Base-by-base conservation (phyloP, 2,888 invertebrate species). In the Lochmaea crataegi region DNA sequence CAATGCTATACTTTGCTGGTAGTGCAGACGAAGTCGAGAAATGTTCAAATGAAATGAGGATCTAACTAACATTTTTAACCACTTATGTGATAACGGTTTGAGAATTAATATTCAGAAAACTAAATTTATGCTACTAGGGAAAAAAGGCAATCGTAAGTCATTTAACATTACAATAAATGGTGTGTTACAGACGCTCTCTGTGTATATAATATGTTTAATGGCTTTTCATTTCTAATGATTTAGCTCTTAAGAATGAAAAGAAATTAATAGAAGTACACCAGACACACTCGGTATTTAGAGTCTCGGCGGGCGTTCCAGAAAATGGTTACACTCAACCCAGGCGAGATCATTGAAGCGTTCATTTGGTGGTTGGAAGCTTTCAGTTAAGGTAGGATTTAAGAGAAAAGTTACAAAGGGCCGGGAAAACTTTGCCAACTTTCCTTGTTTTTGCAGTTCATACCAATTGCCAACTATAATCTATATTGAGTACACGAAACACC, bases 401-500 rank as follows among this genome's bases (percentile, higher is more conserved):
- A 42, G 73, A 65, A 76, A 76, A 75, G 75, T 73, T 73, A 68
- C 67, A 73, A 72, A 72, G 61, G 72, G 70, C 45, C 56, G 38
- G 51, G 68, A 51, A 72, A 76, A 76, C 73, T 76, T 76, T 57
- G 41, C 58, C 48, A 75, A 77, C 77, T 76, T 77, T 72, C 75
- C 74, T 57, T 74, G 75, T 75, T 75, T 75, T 76, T 72, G 66
- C 63, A 68, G 69, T 76, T 74, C 65, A 72, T 72, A 74, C 72
- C 76, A 68, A 77, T 75, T 68, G 76, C 68, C 75, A 65, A 76
- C 76, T 72, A 71, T 74, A 73, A 74, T 76, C 76, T 74, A 68
- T 76, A 75, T 76, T 71, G 75, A 70, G 75, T 76, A 77, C 74
- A 76, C 72, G 75, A 73, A 72, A 72, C 68, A 74, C 75, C 75